Evolutionary conservation across 2,113 vertebrate species (phyloP).

Genomic region (Alligator mississippiensis): DNA sequence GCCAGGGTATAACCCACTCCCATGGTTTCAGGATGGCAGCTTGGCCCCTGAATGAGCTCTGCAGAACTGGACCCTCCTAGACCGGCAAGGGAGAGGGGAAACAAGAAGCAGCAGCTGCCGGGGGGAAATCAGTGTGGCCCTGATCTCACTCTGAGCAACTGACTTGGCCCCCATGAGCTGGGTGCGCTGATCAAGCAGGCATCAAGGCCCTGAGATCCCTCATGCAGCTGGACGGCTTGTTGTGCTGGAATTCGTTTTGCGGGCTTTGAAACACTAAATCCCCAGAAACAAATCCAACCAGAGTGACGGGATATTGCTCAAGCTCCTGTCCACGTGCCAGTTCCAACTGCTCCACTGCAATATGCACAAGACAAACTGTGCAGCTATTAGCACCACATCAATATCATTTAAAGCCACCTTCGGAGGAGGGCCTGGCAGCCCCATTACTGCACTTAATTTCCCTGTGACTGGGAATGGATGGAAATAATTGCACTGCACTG

Average conservation of each 20-base stretch:
- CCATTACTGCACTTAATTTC: slow-evolving; percentile 61
- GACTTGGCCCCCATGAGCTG: background rate
- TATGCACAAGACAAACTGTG: slow-evolving; percentile 57
- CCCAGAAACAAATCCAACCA: slow-evolving; percentile 7
- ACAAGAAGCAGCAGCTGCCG: no score
- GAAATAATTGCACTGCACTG: slow-evolving; percentile 50
- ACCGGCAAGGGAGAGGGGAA: no score
- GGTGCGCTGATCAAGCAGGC: background rate
- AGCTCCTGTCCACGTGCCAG: background rate
- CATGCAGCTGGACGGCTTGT: background rate
- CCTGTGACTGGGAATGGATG: slow-evolving; percentile 44
- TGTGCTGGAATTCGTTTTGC: background rate
- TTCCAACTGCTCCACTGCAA: background rate
- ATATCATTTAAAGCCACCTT: slow-evolving; percentile 78
- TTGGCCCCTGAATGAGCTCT: no score
- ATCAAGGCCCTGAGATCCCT: background rate
- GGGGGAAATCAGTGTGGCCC: no score
- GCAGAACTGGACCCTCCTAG: no score
- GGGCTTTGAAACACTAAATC: background rate
- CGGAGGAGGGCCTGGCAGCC: slow-evolving; percentile 60
- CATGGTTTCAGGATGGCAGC: no score
- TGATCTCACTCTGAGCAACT: background rate
- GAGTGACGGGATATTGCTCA: background rate
- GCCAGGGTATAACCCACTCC: no score
- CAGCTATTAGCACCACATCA: slow-evolving; percentile 74